Evolutionary conservation across 2,797 vertebrate genomes (phyloP).

Genomic region (Carduelis carduelis): DNA sequence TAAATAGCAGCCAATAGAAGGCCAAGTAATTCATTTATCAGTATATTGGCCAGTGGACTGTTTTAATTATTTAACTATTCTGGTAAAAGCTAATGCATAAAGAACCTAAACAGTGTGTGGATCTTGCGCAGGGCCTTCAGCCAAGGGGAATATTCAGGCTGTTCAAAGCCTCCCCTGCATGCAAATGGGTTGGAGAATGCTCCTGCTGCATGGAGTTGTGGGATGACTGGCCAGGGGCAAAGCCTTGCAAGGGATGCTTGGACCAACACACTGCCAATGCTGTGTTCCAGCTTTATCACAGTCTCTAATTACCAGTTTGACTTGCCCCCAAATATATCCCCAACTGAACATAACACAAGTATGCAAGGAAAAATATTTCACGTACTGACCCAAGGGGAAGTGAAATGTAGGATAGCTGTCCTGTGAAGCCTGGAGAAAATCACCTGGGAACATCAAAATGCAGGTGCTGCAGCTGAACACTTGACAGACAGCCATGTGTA

Average conservation of each 20-base stretch:
- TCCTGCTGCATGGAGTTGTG: not conserved
- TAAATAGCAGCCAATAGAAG: not conserved
- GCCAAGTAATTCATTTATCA: slow-evolving; percentile 11
- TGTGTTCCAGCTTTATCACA: not conserved
- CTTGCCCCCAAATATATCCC: not conserved
- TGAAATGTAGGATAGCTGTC: not conserved
- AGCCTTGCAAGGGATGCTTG: not conserved
- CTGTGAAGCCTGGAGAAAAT: not conserved
- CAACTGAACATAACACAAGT: not conserved
- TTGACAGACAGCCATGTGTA: not conserved
- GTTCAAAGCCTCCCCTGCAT: slow-evolving; percentile 8
- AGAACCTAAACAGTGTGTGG: not conserved
- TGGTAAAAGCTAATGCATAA: slow-evolving; percentile 53
- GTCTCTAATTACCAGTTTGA: not conserved
- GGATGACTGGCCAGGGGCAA: not conserved
- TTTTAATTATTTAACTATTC: slow-evolving; percentile 53
- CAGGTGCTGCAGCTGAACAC: not conserved
- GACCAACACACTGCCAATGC: not conserved
- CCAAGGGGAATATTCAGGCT: slow-evolving; percentile 5
- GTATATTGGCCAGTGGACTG: not conserved
- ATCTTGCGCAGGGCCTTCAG: not conserved
- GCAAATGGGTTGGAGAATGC: not conserved
- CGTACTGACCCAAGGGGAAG: not conserved
- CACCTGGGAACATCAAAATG: not conserved
- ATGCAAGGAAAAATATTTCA: not conserved